A percentile compares a stretch with the other conserved stretches of the same genome.
Evolutionary conservation across 1,140 invertebrate genomes (phyloP).

Genomic region (Eupristina koningsbergeri): DNA sequence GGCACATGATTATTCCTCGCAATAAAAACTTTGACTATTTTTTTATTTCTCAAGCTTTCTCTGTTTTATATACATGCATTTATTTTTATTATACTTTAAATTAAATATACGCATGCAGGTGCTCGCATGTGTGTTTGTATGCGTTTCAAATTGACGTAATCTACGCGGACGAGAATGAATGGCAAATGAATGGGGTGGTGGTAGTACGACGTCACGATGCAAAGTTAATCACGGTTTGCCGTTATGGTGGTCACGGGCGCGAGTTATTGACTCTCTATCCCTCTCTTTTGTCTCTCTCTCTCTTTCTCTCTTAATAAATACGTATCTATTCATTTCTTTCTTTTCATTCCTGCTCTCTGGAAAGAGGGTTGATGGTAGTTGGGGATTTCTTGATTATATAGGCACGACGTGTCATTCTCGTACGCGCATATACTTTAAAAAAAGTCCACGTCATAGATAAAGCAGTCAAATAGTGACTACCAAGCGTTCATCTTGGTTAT

Average conservation of each 20-base stretch:
- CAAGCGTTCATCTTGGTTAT: too few relatives aligned
- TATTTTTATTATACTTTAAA: not conserved
- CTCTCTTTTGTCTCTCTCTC: not conserved
- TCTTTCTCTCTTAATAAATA: not conserved
- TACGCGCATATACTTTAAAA: not conserved
- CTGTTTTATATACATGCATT: not conserved
- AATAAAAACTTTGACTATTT: slow-evolving; percentile 37
- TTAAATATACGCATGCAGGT: too few relatives aligned
- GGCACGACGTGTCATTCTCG: slow-evolving; percentile 52
- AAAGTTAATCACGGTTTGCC: slow-evolving; percentile 75
- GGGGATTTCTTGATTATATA: slow-evolving; percentile 72
- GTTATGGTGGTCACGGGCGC: slow-evolving; percentile 67
- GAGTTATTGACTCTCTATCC: not conserved
- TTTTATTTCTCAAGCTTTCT: too few relatives aligned
- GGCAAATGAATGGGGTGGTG: slow-evolving; percentile 71
- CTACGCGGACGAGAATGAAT: slow-evolving; percentile 73
- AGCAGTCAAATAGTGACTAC: not conserved
- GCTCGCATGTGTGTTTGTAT: slow-evolving; percentile 29
- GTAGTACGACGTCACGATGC: slow-evolving; percentile 66
- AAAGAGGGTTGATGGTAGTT: slow-evolving; percentile 39
- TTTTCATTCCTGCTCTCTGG: not conserved
- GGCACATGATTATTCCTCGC: slow-evolving; percentile 43
- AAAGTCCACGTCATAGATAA: not conserved
- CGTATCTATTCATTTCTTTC: too few relatives aligned
- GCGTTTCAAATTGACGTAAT: slow-evolving; percentile 59